A percentile compares a stretch with the other conserved stretches of the same genome.
phyloP scores from a whole-genome alignment of 2,797 vertebrate species.

The Hozukius guyotensis region DNA sequence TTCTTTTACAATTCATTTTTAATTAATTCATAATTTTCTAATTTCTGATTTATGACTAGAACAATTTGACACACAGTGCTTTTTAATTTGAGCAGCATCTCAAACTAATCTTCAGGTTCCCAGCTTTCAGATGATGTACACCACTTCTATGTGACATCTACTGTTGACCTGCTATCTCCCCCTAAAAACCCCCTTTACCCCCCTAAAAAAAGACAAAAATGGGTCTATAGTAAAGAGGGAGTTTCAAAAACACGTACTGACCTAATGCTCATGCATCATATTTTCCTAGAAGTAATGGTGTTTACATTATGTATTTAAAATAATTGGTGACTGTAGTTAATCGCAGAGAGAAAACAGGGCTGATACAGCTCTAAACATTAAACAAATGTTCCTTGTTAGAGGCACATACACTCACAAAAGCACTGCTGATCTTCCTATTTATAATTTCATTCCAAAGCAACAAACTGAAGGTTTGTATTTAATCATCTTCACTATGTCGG shows the following conservation, averaged over 20 bases:
- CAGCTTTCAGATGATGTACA: too few species aligned
- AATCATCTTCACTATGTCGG: neutral
- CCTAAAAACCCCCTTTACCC: too few species aligned
- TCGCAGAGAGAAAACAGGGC: neutral
- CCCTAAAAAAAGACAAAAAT: too few species aligned
- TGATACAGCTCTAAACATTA: conserved; percentile 5
- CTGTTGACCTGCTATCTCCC: too few species aligned
- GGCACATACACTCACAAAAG: neutral
- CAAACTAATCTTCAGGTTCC: too few species aligned
- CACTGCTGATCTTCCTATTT: conserved; percentile 1
- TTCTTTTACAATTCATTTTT: too few species aligned
- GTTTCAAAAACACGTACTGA: conserved; percentile 13
- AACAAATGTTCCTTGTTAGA: neutral
- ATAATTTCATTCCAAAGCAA: neutral
- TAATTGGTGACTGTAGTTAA: conserved; percentile 32
- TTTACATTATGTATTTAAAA: conserved; percentile 36
- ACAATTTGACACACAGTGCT: too few species aligned
- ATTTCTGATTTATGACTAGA: too few species aligned
- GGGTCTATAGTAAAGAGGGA: neutral
- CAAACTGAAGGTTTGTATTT: neutral
- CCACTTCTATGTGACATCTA: too few species aligned
- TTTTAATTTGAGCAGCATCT: too few species aligned
- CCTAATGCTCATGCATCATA: conserved; percentile 1
- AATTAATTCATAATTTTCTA: too few species aligned
- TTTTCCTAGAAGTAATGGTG: conserved; percentile 19